These are phyloP conservation scores for Phymatocera aterrima DNA, from an alignment of 2,888 invertebrate species.

Conservation along the genomic window DNA sequence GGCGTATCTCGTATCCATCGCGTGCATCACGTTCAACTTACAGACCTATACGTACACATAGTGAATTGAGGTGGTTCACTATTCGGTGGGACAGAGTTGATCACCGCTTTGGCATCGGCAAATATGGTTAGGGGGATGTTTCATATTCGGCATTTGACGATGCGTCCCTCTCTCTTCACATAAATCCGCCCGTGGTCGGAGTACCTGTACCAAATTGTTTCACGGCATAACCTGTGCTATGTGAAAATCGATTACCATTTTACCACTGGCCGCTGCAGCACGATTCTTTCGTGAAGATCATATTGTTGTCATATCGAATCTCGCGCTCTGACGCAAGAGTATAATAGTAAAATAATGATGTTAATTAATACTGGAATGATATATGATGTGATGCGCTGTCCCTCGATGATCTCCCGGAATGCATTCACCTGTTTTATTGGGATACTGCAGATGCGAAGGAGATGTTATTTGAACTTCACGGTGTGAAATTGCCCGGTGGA, in stretches of 20 bases:
- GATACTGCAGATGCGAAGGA: neutral
- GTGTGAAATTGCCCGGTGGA: neutral
- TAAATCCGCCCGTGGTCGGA: neutral
- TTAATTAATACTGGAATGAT: no score
- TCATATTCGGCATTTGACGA: conserved; percentile 17
- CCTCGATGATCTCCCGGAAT: no score
- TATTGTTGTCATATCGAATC: no score
- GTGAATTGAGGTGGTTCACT: neutral
- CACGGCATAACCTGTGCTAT: no score
- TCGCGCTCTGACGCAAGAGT: no score
- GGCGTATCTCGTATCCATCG: conserved; percentile 9
- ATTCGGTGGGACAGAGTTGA: conserved; percentile 1
- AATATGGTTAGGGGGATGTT: conserved; percentile 24
- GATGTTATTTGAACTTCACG: no score
- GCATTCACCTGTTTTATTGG: neutral
- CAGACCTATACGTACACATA: neutral
- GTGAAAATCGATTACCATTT: conserved; percentile 25
- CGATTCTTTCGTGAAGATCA: no score
- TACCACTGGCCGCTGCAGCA: no score
- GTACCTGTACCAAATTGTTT: neutral
- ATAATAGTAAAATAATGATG: no score
- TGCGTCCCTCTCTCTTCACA: neutral
- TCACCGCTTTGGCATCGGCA: conserved; percentile 30
- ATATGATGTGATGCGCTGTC: no score
- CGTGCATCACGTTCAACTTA: conserved; percentile 26